Percentiles rank a stretch among this genome's conserved stretches.
phyloP scores from a whole-genome alignment of 1,140 invertebrate species.

The Antheraea pernyi region DNA sequence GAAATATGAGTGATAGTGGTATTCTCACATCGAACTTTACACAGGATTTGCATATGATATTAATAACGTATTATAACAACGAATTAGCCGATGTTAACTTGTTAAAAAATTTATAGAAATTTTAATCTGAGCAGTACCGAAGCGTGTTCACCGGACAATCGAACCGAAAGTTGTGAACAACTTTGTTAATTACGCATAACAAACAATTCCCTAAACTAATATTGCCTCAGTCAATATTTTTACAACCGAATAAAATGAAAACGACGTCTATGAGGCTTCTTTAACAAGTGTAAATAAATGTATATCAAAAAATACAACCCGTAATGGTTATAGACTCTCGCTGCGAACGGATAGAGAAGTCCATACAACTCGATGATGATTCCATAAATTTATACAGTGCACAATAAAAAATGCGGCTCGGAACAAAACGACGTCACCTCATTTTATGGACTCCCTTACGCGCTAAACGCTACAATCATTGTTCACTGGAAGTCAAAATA shows the following conservation, averaged over 20 bases:
- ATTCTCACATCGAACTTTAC: too few relatives aligned
- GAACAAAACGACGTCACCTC: slow-evolving; percentile 68
- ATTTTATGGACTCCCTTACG: slow-evolving; percentile 57
- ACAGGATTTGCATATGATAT: too few relatives aligned
- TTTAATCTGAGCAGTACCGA: background rate
- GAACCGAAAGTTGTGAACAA: background rate
- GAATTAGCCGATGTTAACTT: background rate
- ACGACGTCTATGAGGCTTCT: slow-evolving; percentile 10
- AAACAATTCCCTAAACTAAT: slow-evolving; percentile 8
- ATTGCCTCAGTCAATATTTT: slow-evolving; percentile 12
- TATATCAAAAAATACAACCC: slow-evolving; percentile 61
- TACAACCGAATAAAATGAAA: slow-evolving; percentile 16
- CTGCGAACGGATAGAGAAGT: slow-evolving; percentile 60
- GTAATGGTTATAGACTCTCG: slow-evolving; percentile 69
- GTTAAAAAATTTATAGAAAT: background rate
- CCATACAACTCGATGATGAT: slow-evolving; percentile 75
- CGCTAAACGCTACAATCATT: slow-evolving; percentile 41
- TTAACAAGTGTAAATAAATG: slow-evolving; percentile 55
- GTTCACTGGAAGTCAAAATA: slow-evolving; percentile 35
- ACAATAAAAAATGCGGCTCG: slow-evolving; percentile 66
- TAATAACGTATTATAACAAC: too few relatives aligned
- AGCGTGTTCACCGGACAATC: background rate
- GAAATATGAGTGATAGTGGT: too few relatives aligned
- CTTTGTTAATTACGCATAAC: slow-evolving; percentile 8
- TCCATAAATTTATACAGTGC: slow-evolving; percentile 78